These are phyloP conservation scores for Palythoa caribaeorum DNA, from an alignment of 92 coral and sea anemone genomes.

Conservation along the genomic window DNA sequence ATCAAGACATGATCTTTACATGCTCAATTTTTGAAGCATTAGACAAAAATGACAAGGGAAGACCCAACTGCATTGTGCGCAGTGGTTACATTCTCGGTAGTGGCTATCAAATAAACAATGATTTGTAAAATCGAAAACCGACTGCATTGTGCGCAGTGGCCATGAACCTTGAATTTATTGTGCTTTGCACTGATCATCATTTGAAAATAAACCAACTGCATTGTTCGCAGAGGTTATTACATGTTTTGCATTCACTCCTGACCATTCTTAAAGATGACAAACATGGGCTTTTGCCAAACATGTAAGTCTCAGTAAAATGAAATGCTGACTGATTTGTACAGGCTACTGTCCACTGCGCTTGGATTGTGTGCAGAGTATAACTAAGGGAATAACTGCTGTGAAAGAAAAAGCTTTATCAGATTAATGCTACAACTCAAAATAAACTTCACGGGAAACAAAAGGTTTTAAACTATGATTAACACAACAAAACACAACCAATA, in stretches of 20 bases:
- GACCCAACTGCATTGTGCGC: slow-evolving; percentile 89
- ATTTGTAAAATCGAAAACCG: slow-evolving; percentile 35
- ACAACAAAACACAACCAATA: neutral
- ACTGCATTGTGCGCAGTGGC: slow-evolving; percentile 87
- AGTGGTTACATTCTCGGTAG: slow-evolving; percentile 10
- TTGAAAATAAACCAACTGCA: slow-evolving; percentile 34
- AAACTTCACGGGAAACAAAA: neutral
- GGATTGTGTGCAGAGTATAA: slow-evolving; percentile 42
- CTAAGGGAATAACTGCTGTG: slow-evolving; percentile 44
- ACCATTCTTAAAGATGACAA: slow-evolving; percentile 22
- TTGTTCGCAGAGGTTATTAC: slow-evolving; percentile 64
- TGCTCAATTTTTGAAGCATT: slow-evolving; percentile 66
- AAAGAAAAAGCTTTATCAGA: slow-evolving; percentile 51
- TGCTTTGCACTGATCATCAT: slow-evolving; percentile 26
- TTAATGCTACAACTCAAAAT: neutral
- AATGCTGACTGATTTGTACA: slow-evolving; percentile 35
- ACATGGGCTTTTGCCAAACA: slow-evolving; percentile 50
- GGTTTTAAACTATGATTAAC: neutral
- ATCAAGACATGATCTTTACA: slow-evolving; percentile 12
- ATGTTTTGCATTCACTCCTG: neutral
- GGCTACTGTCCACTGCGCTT: slow-evolving; percentile 44
- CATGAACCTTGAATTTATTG: neutral
- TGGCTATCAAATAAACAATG: neutral
- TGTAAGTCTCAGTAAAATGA: slow-evolving; percentile 32
- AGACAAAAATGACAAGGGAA: slow-evolving; percentile 42